Conservation (phyloP, 2,113 vertebrate species). For the Acrocephalus kingi region DNA sequence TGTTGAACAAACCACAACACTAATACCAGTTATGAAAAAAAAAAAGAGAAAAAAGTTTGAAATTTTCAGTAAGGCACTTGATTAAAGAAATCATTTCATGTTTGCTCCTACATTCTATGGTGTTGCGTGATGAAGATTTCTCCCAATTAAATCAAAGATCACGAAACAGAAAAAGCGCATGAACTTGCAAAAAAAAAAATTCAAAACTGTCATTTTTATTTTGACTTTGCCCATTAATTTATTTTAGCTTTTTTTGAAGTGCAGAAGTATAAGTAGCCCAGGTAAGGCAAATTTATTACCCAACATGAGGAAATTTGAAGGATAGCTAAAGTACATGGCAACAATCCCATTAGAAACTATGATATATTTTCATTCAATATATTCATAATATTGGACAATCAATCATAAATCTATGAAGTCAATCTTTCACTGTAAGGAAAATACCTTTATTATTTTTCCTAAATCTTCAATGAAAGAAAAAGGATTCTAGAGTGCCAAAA, state of each 20-base stretch:
- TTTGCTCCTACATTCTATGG: background rate
- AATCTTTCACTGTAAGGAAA: background rate
- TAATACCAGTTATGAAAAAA: background rate
- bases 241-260: background rate
- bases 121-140: background rate
- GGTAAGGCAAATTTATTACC: background rate
- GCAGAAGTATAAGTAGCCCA: background rate
- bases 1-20: background rate
- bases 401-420: background rate
- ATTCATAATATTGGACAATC: background rate
- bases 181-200: background rate
- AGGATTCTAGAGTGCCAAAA: background rate
- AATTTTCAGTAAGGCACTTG: background rate
- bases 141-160: background rate
- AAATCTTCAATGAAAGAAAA: background rate
- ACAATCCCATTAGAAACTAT: background rate
- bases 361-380: background rate
- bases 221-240: background rate
- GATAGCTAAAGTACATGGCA: background rate
- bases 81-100: background rate
- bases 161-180: background rate
- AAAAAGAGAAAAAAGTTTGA: background rate
- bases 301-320: background rate
- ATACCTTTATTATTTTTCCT: background rate
- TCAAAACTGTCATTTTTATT: background rate